phyloP scores from a whole-genome alignment of 2,888 invertebrate species.

The Heliconius erato region DNA sequence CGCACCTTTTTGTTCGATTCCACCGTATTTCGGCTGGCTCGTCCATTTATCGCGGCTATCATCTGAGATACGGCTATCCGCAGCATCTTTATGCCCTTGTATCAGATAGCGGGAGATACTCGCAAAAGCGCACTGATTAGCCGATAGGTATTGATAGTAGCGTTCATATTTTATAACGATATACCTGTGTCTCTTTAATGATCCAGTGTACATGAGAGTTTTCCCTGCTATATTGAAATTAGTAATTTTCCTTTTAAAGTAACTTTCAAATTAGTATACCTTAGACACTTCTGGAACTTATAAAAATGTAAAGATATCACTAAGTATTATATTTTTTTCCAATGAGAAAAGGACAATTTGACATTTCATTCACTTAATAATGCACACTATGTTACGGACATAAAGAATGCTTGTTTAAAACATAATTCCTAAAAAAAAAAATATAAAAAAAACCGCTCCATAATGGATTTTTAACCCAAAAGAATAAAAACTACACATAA shows the following conservation, averaged over 20 bases:
- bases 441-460: not conserved
- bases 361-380: not conserved
- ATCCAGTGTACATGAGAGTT: constrained; percentile 31
- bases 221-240: not conserved
- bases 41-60: constrained; percentile 79
- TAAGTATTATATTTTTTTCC: no score
- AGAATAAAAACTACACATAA: no score
- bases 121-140: constrained; percentile 74
- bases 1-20: constrained; percentile 76
- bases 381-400: no score
- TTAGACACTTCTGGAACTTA: no score
- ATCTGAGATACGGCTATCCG: constrained; percentile 80
- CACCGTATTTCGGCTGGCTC: constrained; percentile 82
- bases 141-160: constrained; percentile 65
- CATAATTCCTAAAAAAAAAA: no score
- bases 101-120: constrained; percentile 71
- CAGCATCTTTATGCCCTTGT: constrained; percentile 75
- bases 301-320: no score
- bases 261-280: not conserved
- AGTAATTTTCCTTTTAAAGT: not conserved
- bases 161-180: constrained; percentile 62
- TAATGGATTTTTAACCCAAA: not conserved
- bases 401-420: no score
- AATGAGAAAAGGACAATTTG: not conserved
- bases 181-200: constrained; percentile 55